Evolutionary conservation across 2,797 vertebrate genomes (phyloP), one percentile per base, ranked within the genome.

Genomic region (Tenualosa thibaudeaui): DNA sequence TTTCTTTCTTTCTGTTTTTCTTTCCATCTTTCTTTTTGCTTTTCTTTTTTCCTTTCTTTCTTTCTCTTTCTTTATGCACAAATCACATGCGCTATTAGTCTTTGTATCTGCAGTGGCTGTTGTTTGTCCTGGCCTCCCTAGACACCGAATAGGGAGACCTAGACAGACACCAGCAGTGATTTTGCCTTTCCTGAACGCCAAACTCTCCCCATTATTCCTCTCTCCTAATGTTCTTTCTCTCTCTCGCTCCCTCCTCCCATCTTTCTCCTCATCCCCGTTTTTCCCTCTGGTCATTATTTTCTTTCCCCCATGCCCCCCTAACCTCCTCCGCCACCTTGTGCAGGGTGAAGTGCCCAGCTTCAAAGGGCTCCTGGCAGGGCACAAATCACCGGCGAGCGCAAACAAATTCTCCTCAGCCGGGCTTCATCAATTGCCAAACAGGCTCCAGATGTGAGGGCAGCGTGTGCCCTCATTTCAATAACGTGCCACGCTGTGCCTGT

Each of bases 41-140:
- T 65, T 26, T 19, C 4, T 49, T 24, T 82, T 12, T 58, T 6
- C 31, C 22, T 56, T 46, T 5, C 3, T 24, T 24, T 43, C 71
- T 17, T 22, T 84, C 91, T 91, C 40, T 46, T 46, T 7, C 71
- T 19, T 78, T n/a, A 92, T 93, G 92, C 93, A 94, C 93, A 93
- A 93, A 93, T 92, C 87, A 91, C 91, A 93, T 91, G 92, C 92
- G 90, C 92, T 93, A 92, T 92, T 93, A 92, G 15, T 24, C 58
- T n/a, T 24, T 83, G 65, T 84, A 86, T 91, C 86, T 87, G 58
- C 88, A 86, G 82, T 87, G 88, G 91, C 89, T 92, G 90, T 86
- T 86, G 84, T 89, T 91, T 91, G 89, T 86, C 88, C 84, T 89
- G 89, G 90, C 89, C 89, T 90, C 89, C 17, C 85, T 46, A 22